Base-by-base conservation (phyloP, 2,797 vertebrate genomes). In the Clamator glandarius region DNA sequence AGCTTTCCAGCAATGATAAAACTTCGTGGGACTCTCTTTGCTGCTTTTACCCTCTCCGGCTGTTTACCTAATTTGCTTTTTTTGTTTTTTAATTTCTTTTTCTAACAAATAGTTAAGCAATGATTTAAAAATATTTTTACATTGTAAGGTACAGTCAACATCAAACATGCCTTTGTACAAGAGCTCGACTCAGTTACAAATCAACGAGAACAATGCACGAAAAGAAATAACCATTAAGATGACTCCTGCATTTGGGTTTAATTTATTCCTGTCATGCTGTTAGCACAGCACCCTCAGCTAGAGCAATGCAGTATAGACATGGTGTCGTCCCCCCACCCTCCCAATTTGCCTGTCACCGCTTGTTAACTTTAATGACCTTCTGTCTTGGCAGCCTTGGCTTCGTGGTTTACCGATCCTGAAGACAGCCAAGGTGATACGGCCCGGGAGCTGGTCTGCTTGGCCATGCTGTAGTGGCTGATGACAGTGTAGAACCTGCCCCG, bases 391-490 rank as follows among this genome's bases (percentile, higher is more conserved):
- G 98, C 98, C 96, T 99, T 99, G 83, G 98, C 96, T 93, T 99
- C 98, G 1, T 99, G 99, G 95, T 98, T 98, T 94, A 95, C 97
- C 0, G 98, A 97, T 42, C 98, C 98, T 17, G 98, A 99, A 4
- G 99, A 99, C 96, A 99, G 98, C 99, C 99, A 99, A 41, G 99
- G 99, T 9, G 99, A 99, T 70, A 99, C 98, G 3, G 99, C 99
- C 94, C 99, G 98, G 51, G 99, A 99, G 84, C 98, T 98, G 98
- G 98, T 99, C 98, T 99, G 99, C 98, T 99, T 99, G 97, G 99
- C 99, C 99, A 99, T 98, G 96, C 99, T 99, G 98, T 99, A 99
- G 97, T 99, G 99, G 98, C 99, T 99, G 98, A 99, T 99, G 97
- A 99, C 98, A 0, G 99, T 99, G 98, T 99, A 99, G 98, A 99